phyloP scores from a whole-genome alignment of 2,797 vertebrate species.

The Mormyrops boulengeri region DNA sequence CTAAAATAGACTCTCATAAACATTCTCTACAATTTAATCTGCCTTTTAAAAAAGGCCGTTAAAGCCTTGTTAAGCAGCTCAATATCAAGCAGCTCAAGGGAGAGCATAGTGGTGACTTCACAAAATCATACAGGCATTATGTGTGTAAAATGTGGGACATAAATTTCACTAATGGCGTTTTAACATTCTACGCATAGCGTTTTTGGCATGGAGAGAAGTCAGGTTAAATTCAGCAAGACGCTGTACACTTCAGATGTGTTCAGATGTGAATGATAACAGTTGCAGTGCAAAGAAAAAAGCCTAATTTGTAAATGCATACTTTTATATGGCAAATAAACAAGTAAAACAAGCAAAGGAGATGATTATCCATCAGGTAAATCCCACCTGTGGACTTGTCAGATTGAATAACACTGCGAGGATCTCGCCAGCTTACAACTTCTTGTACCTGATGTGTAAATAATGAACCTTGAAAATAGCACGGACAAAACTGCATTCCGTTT shows the following conservation, averaged over 20 bases:
- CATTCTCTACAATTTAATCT: not conserved
- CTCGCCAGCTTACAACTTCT: not conserved
- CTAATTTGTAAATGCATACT: not conserved
- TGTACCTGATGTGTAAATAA: not conserved
- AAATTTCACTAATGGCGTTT: not conserved
- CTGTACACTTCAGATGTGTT: not conserved
- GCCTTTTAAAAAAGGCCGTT: not conserved
- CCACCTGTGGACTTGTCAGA: not conserved
- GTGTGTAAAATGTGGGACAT: not conserved
- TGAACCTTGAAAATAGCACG: not conserved
- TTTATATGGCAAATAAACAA: not conserved
- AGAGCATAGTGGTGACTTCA: not conserved
- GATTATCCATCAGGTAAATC: not conserved
- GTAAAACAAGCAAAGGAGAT: not conserved
- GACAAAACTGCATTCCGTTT: not conserved
- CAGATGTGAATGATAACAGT: not conserved
- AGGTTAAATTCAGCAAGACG: not conserved
- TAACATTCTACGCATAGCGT: not conserved
- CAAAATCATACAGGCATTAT: not conserved
- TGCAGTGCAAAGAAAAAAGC: not conserved
- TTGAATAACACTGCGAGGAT: not conserved
- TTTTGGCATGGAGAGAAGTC: not conserved
- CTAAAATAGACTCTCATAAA: not conserved
- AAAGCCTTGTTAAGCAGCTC: not conserved
- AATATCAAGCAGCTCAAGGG: not conserved